Percentiles rank a stretch among this genome's conserved stretches.
Conservation (phyloP, 1,140 invertebrate genomes). For the Dreissena rostriformis region DNA sequence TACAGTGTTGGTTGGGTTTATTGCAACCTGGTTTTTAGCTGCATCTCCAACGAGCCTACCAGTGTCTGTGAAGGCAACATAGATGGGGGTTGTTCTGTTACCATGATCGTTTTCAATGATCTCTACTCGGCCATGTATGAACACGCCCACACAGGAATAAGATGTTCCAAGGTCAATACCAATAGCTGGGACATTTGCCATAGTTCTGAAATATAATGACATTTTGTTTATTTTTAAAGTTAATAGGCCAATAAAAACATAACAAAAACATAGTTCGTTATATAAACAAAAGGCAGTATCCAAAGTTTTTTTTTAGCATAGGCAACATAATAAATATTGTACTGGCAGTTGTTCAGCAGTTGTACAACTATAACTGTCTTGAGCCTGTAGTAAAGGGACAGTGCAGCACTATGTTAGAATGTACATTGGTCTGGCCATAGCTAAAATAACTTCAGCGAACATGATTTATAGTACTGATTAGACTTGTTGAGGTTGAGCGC, state of each 20-base stretch:
- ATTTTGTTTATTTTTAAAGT: background rate
- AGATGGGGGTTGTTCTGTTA: constrained; percentile 91
- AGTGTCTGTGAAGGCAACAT: constrained; percentile 94
- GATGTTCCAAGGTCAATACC: constrained; percentile 82
- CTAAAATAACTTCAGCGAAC: no score
- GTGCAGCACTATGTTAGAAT: no score
- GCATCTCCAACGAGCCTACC: constrained; percentile 95
- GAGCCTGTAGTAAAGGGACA: background rate
- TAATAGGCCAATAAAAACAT: no score
- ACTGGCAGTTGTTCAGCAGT: constrained; percentile 34
- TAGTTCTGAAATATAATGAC: constrained; percentile 28
- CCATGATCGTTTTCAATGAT: constrained; percentile 98
- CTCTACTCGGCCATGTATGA: constrained; percentile 93
- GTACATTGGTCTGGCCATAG: no score
- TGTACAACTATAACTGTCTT: background rate
- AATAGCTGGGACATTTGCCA: constrained; percentile 72
- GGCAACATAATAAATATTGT: background rate
- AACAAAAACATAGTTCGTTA: no score
- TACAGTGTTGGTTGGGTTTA: constrained; percentile 91
- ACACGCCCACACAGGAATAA: constrained; percentile 84
- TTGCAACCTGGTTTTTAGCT: constrained; percentile 94
- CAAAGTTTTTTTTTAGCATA: no score
- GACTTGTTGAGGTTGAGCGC: background rate
- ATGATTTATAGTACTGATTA: no score
- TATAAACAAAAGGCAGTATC: no score